These are phyloP conservation scores for Actenoides hombroni DNA, from an alignment of 2,113 vertebrate genomes.

Conservation along the genomic window DNA sequence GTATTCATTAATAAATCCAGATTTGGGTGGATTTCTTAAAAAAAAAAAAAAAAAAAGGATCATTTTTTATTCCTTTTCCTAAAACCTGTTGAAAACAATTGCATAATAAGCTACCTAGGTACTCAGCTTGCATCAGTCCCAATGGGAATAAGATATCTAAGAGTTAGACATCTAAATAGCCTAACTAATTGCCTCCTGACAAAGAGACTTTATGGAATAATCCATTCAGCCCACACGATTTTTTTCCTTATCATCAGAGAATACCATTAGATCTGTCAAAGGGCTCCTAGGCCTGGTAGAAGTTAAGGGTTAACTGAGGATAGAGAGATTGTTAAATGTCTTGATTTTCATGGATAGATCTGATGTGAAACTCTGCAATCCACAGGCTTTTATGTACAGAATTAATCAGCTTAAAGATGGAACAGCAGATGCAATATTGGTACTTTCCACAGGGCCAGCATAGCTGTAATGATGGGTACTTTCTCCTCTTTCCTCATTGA, in stretches of 20 bases:
- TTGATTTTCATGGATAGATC: background rate
- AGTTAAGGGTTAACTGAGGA: background rate
- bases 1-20: background rate
- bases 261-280: background rate
- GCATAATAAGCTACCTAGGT: background rate
- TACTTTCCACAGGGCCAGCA: background rate
- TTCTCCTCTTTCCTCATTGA: background rate
- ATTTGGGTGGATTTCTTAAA: background rate
- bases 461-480: background rate
- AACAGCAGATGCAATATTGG: background rate
- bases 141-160: background rate
- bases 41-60: background rate
- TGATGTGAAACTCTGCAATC: background rate
- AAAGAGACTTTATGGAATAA: background rate
- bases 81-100: background rate
- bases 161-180: constrained; percentile 1
- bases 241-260: background rate
- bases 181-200: constrained; percentile 27
- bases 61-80: background rate
- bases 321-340: background rate
- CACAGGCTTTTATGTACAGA: background rate
- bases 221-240: background rate
- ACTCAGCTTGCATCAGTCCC: background rate
- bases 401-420: background rate
- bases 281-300: background rate